Evolutionary conservation across 1,140 invertebrate genomes (phyloP).

Genomic region (Ceratina calcarata): DNA sequence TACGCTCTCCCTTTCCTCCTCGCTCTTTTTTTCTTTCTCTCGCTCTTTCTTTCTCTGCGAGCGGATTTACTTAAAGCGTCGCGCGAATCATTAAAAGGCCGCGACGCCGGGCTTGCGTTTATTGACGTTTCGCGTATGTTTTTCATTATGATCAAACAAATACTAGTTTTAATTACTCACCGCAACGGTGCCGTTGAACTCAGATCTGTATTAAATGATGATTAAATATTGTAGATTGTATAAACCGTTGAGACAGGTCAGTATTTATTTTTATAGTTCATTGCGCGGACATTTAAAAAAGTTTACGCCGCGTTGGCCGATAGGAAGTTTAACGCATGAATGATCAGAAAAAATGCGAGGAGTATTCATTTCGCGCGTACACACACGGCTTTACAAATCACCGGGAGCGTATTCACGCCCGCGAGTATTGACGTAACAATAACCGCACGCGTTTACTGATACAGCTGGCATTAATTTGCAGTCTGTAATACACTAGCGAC

Average conservation of each 20-base stretch:
- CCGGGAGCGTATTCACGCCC: conserved; percentile 31
- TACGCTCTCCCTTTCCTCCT: not conserved
- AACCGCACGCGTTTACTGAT: conserved; percentile 38
- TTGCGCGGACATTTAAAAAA: too few species aligned
- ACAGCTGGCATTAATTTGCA: conserved; percentile 23
- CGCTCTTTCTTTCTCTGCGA: not conserved
- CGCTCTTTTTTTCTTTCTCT: not conserved
- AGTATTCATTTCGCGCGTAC: not conserved
- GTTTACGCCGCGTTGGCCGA: not conserved
- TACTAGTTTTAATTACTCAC: too few species aligned
- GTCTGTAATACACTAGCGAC: conserved; percentile 17
- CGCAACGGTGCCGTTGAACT: too few species aligned
- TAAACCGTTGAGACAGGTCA: too few species aligned
- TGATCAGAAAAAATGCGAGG: not conserved
- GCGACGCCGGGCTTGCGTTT: not conserved
- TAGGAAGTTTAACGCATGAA: not conserved
- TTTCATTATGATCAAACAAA: too few species aligned
- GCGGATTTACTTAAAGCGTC: conserved; percentile 50
- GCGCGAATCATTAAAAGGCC: conserved; percentile 51
- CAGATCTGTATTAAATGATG: too few species aligned
- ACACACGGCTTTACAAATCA: conserved; percentile 9
- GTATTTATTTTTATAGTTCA: not conserved
- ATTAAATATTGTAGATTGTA: too few species aligned
- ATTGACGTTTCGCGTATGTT: not conserved
- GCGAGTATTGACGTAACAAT: conserved; percentile 36